phyloP scores from a whole-genome alignment of 1,140 invertebrate species.

The Lerema accius region DNA sequence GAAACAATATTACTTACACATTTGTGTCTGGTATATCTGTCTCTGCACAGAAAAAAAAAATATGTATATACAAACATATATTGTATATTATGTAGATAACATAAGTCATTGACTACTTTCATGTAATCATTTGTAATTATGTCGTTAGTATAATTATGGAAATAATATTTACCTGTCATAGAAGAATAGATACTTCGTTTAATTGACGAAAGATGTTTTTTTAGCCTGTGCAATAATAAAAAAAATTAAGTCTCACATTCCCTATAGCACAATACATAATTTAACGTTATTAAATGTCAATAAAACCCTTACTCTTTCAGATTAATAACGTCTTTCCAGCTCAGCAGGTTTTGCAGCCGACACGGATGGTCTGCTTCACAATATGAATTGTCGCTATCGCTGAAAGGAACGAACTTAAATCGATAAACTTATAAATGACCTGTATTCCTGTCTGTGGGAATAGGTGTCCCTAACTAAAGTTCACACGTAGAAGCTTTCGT shows the following conservation, averaged over 20 bases:
- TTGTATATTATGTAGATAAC: too few species aligned
- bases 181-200: constrained; percentile 30
- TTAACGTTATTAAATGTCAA: neutral
- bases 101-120: too few species aligned
- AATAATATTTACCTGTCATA: too few species aligned
- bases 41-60: constrained; percentile 14
- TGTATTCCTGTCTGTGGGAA: too few species aligned
- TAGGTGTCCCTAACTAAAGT: too few species aligned
- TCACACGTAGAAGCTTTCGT: too few species aligned
- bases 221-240: constrained; percentile 26
- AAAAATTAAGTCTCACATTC: too few species aligned
- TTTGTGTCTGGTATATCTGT: neutral
- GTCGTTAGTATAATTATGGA: too few species aligned
- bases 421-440: too few species aligned
- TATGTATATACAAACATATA: too few species aligned
- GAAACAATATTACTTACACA: constrained; percentile 1
- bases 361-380: neutral
- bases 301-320: neutral
- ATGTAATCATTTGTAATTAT: too few species aligned
- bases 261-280: too few species aligned
- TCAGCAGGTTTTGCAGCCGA: neutral
- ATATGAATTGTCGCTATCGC: neutral
- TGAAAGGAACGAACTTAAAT: neutral
- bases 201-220: constrained; percentile 12
- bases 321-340: neutral